Conservation (phyloP, 2,888 invertebrate genomes). For the Athalia cordata region DNA sequence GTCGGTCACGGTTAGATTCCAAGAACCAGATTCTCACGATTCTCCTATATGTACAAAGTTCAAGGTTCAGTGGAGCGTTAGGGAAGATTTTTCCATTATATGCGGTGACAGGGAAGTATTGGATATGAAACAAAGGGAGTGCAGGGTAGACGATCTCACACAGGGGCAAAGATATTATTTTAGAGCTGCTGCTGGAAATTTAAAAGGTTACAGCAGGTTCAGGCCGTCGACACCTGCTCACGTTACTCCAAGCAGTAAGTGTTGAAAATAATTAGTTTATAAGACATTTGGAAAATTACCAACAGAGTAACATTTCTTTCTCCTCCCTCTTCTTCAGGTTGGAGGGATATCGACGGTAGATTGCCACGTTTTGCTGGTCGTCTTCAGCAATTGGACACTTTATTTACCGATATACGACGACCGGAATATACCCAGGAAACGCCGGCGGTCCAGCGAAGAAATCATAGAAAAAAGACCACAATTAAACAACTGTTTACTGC, state of each 20-base stretch:
- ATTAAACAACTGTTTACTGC: constrained; percentile 97
- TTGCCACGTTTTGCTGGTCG: constrained; percentile 82
- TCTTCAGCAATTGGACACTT: constrained; percentile 83
- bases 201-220: constrained; percentile 91
- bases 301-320: constrained; percentile 26
- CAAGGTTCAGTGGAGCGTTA: constrained; percentile 96
- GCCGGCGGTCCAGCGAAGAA: constrained; percentile 80
- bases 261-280: neutral
- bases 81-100: constrained; percentile 87
- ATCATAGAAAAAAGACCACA: constrained; percentile 90
- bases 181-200: constrained; percentile 93
- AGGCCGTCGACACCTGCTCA: constrained; percentile 86
- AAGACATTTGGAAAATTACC: neutral
- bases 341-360: constrained; percentile 88
- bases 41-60: constrained; percentile 92
- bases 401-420: constrained; percentile 83
- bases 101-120: constrained; percentile 87
- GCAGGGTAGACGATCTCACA: constrained; percentile 83
- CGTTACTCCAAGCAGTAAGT: constrained; percentile 92
- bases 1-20: constrained; percentile 81
- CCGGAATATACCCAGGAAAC: constrained; percentile 82
- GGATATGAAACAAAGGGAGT: constrained; percentile 80
- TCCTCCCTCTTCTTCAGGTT: constrained; percentile 76
- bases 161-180: constrained; percentile 92
- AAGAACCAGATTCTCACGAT: constrained; percentile 82